phyloP scores from a whole-genome alignment of 2,888 invertebrate genomes.

The Bembecia ichneumoniformis region DNA sequence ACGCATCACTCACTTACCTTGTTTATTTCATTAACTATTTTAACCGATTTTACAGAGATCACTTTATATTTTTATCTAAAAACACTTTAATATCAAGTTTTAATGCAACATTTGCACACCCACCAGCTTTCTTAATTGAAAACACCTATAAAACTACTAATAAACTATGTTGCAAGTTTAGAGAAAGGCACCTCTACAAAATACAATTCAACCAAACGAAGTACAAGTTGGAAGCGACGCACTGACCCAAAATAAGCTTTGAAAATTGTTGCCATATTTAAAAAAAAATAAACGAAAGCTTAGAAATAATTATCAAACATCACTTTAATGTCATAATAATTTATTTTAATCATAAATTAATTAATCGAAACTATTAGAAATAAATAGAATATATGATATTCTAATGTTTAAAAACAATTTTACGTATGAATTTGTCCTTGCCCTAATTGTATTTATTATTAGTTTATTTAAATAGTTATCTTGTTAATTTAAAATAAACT shows the following conservation, averaged over 20 bases:
- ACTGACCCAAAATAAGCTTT: conserved; percentile 73
- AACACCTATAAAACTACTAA: conserved; percentile 51
- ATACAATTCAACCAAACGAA: conserved; percentile 48
- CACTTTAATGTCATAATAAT: background rate
- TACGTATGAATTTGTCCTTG: conserved; percentile 33
- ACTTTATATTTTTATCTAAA: conserved; percentile 13
- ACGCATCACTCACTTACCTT: conserved; percentile 54
- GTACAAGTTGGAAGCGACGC: conserved; percentile 67
- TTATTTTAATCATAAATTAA: background rate
- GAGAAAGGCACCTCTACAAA: conserved; percentile 71
- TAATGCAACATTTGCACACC: conserved; percentile 62
- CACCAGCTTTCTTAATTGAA: conserved; percentile 71
- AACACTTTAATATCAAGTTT: conserved; percentile 31
- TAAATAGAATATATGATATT: background rate
- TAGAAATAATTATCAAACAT: conserved; percentile 16
- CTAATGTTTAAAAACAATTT: background rate
- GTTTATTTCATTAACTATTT: conserved; percentile 62
- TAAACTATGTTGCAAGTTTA: conserved; percentile 68
- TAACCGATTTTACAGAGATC: conserved; percentile 36
- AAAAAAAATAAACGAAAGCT: conserved; percentile 49
- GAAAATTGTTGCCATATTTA: conserved; percentile 49
- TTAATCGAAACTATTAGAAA: no score
- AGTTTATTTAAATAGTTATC: no score
- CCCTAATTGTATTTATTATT: conserved; percentile 26
- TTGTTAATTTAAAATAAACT: no score